Base-by-base conservation (phyloP, 2,888 invertebrate species). In the Pseudanteris insignis region DNA sequence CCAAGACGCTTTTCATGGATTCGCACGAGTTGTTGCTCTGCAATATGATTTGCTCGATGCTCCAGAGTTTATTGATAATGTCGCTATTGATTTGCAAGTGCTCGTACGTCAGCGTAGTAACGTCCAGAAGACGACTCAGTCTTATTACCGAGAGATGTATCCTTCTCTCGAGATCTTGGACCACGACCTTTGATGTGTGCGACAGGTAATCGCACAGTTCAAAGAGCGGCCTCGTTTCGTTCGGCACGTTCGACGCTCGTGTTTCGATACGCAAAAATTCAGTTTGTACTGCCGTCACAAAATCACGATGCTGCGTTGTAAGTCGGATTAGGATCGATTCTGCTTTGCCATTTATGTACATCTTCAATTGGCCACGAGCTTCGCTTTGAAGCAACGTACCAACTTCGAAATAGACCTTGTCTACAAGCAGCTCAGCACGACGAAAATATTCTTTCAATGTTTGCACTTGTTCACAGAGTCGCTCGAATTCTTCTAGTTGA, bases 1-100 rank as follows among this genome's bases (percentile, higher is more conserved):
- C 86, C 53, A 85, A 81, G 32, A 82, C 80, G 55, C 81, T 81
- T 67, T 84, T 84, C 66, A 83, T 83, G 9, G 82, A 81, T 67
- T 86, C 86, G 47, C 85, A 81, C 24, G 84, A 74, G 8, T 70
- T 80, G 51, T 84, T 83, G 67, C 84, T 84, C 37, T 81, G 77
- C 51, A 81, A 81, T 70, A 86, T 84, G 10, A 85, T 76, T 3
- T 85, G 84, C 43, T 82, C 80, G 60, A 86, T 84, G 9, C 79
- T 75, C 8, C 76, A 71, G 4, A 85, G 80, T 84, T 86, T 85
- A 15, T 82, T 81, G 8, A 86, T 81, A 4, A 84, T 83, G 7
- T 72, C 73, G 28, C 79, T 79, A 66, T 85, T 86, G 8, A 84
- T 68, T 7, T 80, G 75, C 37, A 85, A 76, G 59, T 86, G 86